Evolutionary conservation across 2,888 invertebrate species (phyloP).

Genomic region (Eilema sororculum): DNA sequence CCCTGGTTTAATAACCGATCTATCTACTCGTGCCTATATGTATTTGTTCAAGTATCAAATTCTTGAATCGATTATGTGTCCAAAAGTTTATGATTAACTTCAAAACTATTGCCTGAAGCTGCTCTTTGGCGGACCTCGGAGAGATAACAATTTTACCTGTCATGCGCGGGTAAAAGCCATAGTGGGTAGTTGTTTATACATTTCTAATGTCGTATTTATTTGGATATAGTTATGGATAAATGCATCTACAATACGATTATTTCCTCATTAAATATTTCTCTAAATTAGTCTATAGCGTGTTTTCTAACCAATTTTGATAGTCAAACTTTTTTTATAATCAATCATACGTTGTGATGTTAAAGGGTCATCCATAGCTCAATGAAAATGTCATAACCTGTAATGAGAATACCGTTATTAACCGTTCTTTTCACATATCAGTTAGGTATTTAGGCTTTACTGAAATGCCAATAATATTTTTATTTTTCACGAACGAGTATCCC

Average conservation of each 20-base stretch:
- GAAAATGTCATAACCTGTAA: background rate
- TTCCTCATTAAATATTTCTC: slow-evolving; percentile 16
- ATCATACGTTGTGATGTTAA: background rate
- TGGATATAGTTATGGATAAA: slow-evolving; percentile 6
- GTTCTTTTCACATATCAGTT: too few relatives aligned
- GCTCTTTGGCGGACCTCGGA: background rate
- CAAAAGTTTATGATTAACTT: slow-evolving; percentile 2
- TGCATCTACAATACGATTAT: slow-evolving; percentile 7
- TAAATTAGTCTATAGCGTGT: slow-evolving; percentile 1
- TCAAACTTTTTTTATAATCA: background rate
- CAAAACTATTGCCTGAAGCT: background rate
- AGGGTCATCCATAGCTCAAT: background rate
- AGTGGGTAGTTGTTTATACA: background rate
- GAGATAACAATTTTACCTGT: slow-evolving; percentile 1
- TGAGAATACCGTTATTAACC: too few relatives aligned
- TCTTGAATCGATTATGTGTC: slow-evolving; percentile 1
- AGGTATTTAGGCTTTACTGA: too few relatives aligned
- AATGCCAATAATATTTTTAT: too few relatives aligned
- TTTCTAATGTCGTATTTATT: slow-evolving; percentile 1
- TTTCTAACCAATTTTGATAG: background rate
- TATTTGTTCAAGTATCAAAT: background rate
- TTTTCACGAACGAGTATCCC: background rate
- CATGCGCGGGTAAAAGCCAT: background rate
- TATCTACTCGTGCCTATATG: background rate
- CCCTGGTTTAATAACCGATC: too few relatives aligned